A percentile compares a stretch with the other conserved stretches of the same genome.
Evolutionary conservation across 2,113 vertebrate species (phyloP).

Genomic region (Bos javanicus): DNA sequence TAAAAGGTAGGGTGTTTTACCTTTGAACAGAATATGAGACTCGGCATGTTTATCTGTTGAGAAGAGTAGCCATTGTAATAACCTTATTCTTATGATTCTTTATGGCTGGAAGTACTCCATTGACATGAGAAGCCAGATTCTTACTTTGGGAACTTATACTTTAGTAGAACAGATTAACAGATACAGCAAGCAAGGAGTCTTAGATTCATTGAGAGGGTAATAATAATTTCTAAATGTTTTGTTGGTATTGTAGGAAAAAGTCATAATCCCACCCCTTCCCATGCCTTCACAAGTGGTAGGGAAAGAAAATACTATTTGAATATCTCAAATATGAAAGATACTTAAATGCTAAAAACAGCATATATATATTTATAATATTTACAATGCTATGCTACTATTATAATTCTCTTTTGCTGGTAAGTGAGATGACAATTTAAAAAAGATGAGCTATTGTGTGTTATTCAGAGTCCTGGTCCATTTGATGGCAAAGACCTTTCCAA

Average conservation of each 20-base stretch:
- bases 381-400: background rate
- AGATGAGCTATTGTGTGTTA: background rate
- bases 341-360: background rate
- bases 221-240: conserved; percentile 42
- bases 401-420: background rate
- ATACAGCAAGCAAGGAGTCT: conserved; percentile 1
- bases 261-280: background rate
- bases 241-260: background rate
- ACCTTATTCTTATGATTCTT: background rate
- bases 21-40: conserved; percentile 28
- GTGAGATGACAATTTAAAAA: background rate
- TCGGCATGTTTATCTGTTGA: background rate
- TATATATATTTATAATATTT: background rate
- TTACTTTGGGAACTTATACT: conserved; percentile 23
- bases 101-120: conserved; percentile 23
- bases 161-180: conserved; percentile 37
- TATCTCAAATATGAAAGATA: background rate
- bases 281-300: background rate
- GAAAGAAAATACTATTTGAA: conserved; percentile 16
- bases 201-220: conserved; percentile 39
- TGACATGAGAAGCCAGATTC: conserved; percentile 14
- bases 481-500: background rate
- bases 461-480: background rate
- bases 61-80: background rate
- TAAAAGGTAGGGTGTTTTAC: background rate